phyloP scores from a whole-genome alignment of 2,888 invertebrate genomes.

The Idaea aversata region DNA sequence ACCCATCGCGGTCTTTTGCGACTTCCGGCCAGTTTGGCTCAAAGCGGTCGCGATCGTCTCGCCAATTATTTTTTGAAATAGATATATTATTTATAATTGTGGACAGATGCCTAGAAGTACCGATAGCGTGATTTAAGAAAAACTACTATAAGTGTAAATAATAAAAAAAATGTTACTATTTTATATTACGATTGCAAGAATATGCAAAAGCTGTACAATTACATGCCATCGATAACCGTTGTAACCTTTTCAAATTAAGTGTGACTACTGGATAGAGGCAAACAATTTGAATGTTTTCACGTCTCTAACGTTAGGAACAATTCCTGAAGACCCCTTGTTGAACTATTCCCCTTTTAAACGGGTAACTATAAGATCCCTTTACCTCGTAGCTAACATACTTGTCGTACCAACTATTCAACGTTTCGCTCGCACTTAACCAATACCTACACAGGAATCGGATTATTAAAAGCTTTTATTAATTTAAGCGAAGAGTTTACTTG shows the following conservation, averaged over 20 bases:
- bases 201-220: constrained; percentile 43
- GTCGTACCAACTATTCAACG: constrained; percentile 21
- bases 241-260: constrained; percentile 55
- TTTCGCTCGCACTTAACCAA: constrained; percentile 11
- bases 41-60: too few species aligned
- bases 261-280: constrained; percentile 44
- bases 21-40: too few species aligned
- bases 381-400: constrained; percentile 29
- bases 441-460: constrained; percentile 10
- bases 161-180: too few species aligned
- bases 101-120: too few species aligned
- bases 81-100: too few species aligned
- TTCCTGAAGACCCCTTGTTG: constrained; percentile 53
- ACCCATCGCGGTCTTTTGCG: too few species aligned
- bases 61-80: too few species aligned
- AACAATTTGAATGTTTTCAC: constrained; percentile 66
- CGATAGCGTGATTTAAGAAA: too few species aligned
- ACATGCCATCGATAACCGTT: constrained; percentile 51
- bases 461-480: background rate
- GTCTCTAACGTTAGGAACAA: constrained; percentile 42
- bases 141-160: too few species aligned
- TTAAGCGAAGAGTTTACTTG: too few species aligned
- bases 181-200: too few species aligned
- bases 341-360: constrained; percentile 60
- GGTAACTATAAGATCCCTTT: constrained; percentile 33